These are phyloP conservation scores for Drosophila yooni DNA, from an alignment of 2,888 invertebrate genomes.

Conservation along the genomic window DNA sequence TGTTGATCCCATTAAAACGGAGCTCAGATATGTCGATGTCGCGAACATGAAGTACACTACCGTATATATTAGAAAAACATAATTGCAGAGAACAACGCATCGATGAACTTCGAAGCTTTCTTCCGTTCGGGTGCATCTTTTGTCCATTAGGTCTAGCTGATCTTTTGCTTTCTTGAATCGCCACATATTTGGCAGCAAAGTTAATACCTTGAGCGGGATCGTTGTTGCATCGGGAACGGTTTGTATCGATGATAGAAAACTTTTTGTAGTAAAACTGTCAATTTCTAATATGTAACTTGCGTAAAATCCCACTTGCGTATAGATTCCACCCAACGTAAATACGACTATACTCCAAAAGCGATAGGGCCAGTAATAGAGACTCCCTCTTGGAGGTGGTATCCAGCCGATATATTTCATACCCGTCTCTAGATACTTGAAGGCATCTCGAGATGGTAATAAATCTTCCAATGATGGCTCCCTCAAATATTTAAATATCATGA, in stretches of 20 bases:
- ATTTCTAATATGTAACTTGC: conserved; percentile 36
- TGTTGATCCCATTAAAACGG: conserved; percentile 21
- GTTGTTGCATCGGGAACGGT: conserved; percentile 31
- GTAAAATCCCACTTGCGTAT: conserved; percentile 44
- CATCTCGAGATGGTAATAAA: conserved; percentile 31
- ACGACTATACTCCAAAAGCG: conserved; percentile 1
- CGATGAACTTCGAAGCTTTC: conserved; percentile 32
- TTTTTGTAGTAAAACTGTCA: conserved; percentile 24
- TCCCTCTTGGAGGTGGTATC: conserved; percentile 1
- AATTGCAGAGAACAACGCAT: conserved; percentile 35
- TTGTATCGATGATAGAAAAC: conserved; percentile 45
- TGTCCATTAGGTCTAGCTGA: conserved; percentile 42
- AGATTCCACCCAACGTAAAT: background rate
- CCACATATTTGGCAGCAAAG: conserved; percentile 20
- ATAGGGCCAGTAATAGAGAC: conserved; percentile 6
- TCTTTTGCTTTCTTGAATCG: conserved; percentile 34
- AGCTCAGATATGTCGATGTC: conserved; percentile 28
- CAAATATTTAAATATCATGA: conserved; percentile 39
- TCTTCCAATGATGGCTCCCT: conserved; percentile 3
- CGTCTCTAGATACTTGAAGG: conserved; percentile 39
- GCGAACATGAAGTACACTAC: conserved; percentile 16
- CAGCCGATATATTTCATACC: conserved; percentile 47
- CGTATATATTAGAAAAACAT: conserved; percentile 32
- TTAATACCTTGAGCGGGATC: conserved; percentile 2
- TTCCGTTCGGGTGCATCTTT: conserved; percentile 12